A percentile compares a stretch with the other conserved stretches of the same genome.
These are phyloP conservation scores for Gymnosoma rotundatum DNA, from an alignment of 2,888 invertebrate species.

Conservation along the genomic window DNA sequence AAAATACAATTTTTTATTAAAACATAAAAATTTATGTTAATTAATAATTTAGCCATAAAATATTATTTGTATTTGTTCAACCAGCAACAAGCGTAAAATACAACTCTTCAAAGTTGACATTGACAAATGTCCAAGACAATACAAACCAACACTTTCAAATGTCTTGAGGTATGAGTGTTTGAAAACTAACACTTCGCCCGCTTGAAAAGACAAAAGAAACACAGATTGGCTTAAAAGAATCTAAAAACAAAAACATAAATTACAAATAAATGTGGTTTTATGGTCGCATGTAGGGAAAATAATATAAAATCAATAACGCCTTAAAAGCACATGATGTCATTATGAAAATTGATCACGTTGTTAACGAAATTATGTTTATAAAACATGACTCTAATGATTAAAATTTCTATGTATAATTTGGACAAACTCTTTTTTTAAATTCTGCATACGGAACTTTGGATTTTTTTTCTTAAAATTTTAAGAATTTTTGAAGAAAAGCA, in stretches of 20 bases:
- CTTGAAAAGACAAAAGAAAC: neutral
- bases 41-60: slow-evolving; percentile 64
- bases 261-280: slow-evolving; percentile 39
- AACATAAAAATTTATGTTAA: slow-evolving; percentile 66
- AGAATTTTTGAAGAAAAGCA: neutral
- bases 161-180: slow-evolving; percentile 33
- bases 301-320: slow-evolving; percentile 15
- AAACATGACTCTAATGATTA: slow-evolving; percentile 49
- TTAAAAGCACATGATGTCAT: slow-evolving; percentile 27
- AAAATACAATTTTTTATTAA: slow-evolving; percentile 10
- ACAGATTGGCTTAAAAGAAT: too few species aligned
- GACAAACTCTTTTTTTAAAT: neutral
- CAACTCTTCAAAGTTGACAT: slow-evolving; percentile 58
- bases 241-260: slow-evolving; percentile 11
- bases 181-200: slow-evolving; percentile 54
- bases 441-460: neutral
- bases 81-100: slow-evolving; percentile 24
- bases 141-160: slow-evolving; percentile 39
- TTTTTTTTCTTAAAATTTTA: neutral
- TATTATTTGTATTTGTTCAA: slow-evolving; percentile 39
- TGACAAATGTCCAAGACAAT: slow-evolving; percentile 55
- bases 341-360: slow-evolving; percentile 58
- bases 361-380: slow-evolving; percentile 21
- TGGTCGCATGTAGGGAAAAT: slow-evolving; percentile 17
- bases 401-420: slow-evolving; percentile 2